A percentile compares a stretch with the other conserved stretches of the same genome.
phyloP scores from a whole-genome alignment of 1,140 invertebrate genomes.

The Diorhabda elongata region DNA sequence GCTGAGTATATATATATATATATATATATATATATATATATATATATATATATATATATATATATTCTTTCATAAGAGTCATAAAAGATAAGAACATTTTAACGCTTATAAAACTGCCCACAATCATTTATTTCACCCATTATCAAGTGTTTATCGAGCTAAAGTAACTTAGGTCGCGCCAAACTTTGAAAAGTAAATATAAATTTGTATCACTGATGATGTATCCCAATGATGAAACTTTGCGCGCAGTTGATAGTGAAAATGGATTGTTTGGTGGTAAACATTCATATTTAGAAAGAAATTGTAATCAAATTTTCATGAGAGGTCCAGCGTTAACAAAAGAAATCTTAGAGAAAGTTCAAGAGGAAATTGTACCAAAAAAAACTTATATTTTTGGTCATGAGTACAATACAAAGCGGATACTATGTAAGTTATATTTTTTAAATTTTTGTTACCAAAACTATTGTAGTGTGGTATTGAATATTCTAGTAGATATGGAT shows the following conservation, averaged over 20 bases:
- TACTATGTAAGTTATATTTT: slow-evolving; percentile 29
- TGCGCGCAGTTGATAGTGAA: background rate
- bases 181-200: background rate
- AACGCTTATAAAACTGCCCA: background rate
- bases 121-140: background rate
- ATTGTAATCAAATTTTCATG: slow-evolving; percentile 33
- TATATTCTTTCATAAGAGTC: background rate
- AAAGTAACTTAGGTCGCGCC: background rate
- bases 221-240: slow-evolving; percentile 12
- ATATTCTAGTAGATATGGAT: too few species aligned
- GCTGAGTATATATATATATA: too few species aligned
- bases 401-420: slow-evolving; percentile 29
- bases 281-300: slow-evolving; percentile 26
- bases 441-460: background rate
- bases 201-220: slow-evolving; percentile 9
- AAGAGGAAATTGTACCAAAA: slow-evolving; percentile 32
- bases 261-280: background rate
- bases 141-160: slow-evolving; percentile 3
- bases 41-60: too few species aligned
- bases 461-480: too few species aligned
- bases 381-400: slow-evolving; percentile 33
- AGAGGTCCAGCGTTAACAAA: slow-evolving; percentile 34
- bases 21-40: too few species aligned
- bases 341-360: slow-evolving; percentile 37
- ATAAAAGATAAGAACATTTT: background rate